Evolutionary conservation across 2,797 vertebrate species (phyloP), one percentile per base, ranked within the genome.

Genomic region (Centroberyx gerrardi): DNA sequence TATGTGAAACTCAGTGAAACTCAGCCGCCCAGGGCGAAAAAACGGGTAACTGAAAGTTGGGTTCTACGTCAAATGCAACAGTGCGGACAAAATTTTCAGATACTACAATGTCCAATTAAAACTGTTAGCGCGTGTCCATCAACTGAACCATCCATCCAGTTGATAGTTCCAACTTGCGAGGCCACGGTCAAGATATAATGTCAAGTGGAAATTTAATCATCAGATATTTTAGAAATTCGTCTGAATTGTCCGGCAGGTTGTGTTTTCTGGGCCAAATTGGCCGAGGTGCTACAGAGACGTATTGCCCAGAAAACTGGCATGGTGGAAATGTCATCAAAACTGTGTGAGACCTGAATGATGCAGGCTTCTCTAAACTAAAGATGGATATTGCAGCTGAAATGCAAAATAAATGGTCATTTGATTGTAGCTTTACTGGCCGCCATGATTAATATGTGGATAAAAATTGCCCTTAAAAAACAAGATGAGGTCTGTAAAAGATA

Each of bases 131-230:
- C 36, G 0, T 14, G 22, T 76, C 75, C 62, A 31, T 76, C 55
- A 44, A 60, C 55, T 76, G 62, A 63, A n/a, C 83, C 76, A 63
- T n/a, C 66, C 46, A 59, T 31, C 52, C 56, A 51, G 3, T 29
- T 80, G 74, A 64, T 69, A 73, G 67, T 13, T 85, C 10, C 58
- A 59, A 62, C 76, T 68, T 80, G 62, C 18, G 17, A 64, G 46
- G 53, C 69, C 38, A 42, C 1, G 17, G 38, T 15, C 44, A 46
- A 63, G 46, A 78, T 69, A 71, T 36, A 18, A 75, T 46, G 71
- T 80, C 61, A 66, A 66, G 49, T 52, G 56, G 51, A 75, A 72
- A 60, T 65, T 71, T 72, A 76, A 71, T 82, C 2, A 71, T 82
- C 1, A 51, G 52, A 79, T 64, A 76, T 67, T 62, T 73, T 51